A percentile compares a stretch with the other conserved stretches of the same genome.
These are phyloP conservation scores for Zingel zingel DNA, from an alignment of 2,113 vertebrate genomes.

Conservation along the genomic window DNA sequence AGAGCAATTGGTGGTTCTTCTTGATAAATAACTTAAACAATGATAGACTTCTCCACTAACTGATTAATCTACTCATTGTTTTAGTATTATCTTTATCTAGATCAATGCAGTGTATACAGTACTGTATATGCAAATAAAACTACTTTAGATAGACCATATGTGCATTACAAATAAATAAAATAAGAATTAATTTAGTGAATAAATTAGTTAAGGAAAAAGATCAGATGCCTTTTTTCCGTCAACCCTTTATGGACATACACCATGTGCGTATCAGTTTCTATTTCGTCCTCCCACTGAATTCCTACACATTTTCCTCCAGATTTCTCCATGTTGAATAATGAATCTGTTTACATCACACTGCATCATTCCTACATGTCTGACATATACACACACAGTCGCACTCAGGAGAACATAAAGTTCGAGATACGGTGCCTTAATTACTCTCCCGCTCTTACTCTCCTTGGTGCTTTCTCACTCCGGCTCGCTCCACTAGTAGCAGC, in stretches of 20 bases:
- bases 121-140: not conserved
- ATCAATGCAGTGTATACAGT: not conserved
- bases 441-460: conserved; percentile 33
- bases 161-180: not conserved
- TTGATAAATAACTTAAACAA: not conserved
- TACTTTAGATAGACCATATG: not conserved
- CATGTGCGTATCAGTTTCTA: not conserved
- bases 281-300: conserved; percentile 23
- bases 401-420: conserved; percentile 25
- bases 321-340: not conserved
- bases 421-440: conserved; percentile 53
- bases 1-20: not conserved
- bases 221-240: not conserved
- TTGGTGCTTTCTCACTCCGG: conserved; percentile 13
- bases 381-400: not conserved
- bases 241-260: conserved; percentile 4
- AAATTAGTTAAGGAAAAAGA: not conserved
- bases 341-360: not conserved
- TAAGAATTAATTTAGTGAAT: not conserved
- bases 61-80: not conserved
- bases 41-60: not conserved
- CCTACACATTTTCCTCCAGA: conserved; percentile 8
- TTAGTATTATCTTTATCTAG: too few species aligned
- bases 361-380: not conserved
- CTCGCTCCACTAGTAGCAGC: conserved; percentile 38